Conservation (phyloP, 2,797 vertebrate genomes). For the Uromys caudimaculatus region DNA sequence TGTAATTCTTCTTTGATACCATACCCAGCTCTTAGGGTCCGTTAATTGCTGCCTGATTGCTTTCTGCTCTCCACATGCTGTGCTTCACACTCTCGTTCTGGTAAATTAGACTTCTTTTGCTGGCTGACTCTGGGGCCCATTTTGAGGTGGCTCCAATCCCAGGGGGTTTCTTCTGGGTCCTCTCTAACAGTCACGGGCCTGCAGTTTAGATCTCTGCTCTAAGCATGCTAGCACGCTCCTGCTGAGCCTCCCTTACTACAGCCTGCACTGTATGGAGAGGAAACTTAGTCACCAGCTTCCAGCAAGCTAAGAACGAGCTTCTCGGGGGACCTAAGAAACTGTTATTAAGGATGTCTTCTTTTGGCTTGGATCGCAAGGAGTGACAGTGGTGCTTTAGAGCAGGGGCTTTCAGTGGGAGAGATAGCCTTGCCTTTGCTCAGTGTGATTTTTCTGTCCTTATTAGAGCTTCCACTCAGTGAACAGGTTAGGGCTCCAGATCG, state of each 20-base stretch:
- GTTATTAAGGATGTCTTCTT: neutral
- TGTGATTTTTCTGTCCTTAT: neutral
- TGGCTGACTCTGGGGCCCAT: neutral
- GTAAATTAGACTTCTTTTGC: neutral
- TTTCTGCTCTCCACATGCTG: neutral
- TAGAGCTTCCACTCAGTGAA: neutral
- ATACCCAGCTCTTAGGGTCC: neutral
- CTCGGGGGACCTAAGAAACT: neutral
- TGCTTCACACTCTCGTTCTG: neutral
- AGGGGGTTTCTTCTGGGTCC: neutral
- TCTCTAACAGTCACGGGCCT: neutral
- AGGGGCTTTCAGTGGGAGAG: neutral
- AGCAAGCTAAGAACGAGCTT: neutral
- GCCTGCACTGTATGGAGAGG: neutral
- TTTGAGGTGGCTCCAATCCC: neutral
- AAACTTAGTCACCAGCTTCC: neutral
- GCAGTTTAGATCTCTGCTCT: neutral
- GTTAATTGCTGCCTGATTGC: neutral
- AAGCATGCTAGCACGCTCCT: neutral
- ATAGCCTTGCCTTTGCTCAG: neutral
- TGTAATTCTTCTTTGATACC: neutral
- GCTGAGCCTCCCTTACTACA: neutral
- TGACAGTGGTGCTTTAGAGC: too few relatives aligned
- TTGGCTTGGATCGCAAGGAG: neutral
- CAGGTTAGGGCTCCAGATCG: neutral